A percentile compares a stretch with the other conserved stretches of the same genome.
Evolutionary conservation across 2,888 invertebrate genomes (phyloP).

Genomic region (Nysson spinosus): DNA sequence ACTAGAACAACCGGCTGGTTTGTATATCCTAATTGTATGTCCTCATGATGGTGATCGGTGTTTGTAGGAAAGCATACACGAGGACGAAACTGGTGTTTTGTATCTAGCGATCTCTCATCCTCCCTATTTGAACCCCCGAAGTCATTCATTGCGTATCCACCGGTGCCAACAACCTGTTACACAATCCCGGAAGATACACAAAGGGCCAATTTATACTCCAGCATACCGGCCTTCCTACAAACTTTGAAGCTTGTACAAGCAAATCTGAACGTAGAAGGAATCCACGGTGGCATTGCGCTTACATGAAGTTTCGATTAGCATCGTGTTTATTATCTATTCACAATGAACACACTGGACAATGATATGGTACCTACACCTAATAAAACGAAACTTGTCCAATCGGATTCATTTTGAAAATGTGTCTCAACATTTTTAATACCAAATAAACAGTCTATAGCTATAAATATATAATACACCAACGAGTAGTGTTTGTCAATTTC

Average conservation of each 20-base stretch:
- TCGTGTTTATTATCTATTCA: constrained; percentile 48
- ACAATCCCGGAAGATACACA: constrained; percentile 57
- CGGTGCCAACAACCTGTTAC: constrained; percentile 57
- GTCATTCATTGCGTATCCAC: constrained; percentile 46
- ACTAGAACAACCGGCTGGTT: neutral
- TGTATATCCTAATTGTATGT: constrained; percentile 34
- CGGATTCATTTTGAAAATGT: constrained; percentile 23
- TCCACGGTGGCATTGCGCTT: constrained; percentile 42
- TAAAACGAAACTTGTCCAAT: too few relatives aligned
- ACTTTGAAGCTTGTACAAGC: constrained; percentile 43
- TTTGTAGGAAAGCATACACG: constrained; percentile 28
- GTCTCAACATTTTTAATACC: too few relatives aligned
- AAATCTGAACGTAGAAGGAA: constrained; percentile 46
- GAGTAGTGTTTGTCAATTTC: too few relatives aligned
- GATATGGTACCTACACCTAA: too few relatives aligned
- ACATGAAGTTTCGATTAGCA: constrained; percentile 48
- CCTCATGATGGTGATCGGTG: constrained; percentile 12
- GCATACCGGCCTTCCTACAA: constrained; percentile 32
- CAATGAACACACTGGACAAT: constrained; percentile 23
- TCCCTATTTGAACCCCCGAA: constrained; percentile 10
- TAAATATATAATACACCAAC: too few relatives aligned
- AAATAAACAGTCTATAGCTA: too few relatives aligned
- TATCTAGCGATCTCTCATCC: constrained; percentile 7
- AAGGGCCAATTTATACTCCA: constrained; percentile 53
- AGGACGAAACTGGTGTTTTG: constrained; percentile 33